phyloP scores from a whole-genome alignment of 2,797 vertebrate genomes.

The Pseudomugil gertrudae region DNA sequence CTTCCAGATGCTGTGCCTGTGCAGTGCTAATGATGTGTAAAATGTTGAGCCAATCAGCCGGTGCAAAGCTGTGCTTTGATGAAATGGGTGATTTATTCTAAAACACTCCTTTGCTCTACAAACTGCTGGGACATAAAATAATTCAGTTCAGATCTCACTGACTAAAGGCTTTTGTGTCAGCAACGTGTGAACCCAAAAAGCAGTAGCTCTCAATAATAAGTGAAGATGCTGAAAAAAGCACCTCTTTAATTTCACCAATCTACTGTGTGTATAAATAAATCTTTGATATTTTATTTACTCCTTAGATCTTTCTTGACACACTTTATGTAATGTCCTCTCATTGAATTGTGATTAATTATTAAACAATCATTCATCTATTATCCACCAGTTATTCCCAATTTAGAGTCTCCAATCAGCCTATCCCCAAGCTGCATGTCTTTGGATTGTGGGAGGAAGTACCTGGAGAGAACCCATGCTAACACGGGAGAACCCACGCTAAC shows the following conservation, averaged over 20 bases:
- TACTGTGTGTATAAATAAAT: conserved; percentile 33
- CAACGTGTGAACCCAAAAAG: conserved; percentile 63
- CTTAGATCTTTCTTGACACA: conserved; percentile 37
- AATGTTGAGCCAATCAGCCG: conserved; percentile 52
- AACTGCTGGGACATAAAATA: conserved; percentile 66
- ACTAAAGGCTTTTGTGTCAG: conserved; percentile 55
- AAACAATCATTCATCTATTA: not conserved
- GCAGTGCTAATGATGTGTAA: conserved; percentile 63
- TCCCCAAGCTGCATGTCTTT: too few relatives aligned
- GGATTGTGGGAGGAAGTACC: too few relatives aligned
- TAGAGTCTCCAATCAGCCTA: not conserved
- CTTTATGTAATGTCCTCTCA: conserved; percentile 27
- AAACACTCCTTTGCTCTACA: conserved; percentile 76
- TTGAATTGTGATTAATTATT: conserved; percentile 48
- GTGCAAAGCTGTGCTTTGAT: conserved; percentile 62
- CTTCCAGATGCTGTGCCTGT: too few relatives aligned
- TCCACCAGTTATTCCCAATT: too few relatives aligned
- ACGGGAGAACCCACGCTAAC: too few relatives aligned
- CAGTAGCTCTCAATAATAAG: conserved; percentile 32
- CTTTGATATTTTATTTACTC: conserved; percentile 47
- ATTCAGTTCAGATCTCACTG: conserved; percentile 71
- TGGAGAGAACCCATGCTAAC: too few relatives aligned
- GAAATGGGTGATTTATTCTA: conserved; percentile 69
- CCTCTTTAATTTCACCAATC: conserved; percentile 44
- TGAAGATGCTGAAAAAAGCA: conserved; percentile 54